Evolutionary conservation across 2,113 vertebrate species (phyloP).

Genomic region (Phycodurus eques): DNA sequence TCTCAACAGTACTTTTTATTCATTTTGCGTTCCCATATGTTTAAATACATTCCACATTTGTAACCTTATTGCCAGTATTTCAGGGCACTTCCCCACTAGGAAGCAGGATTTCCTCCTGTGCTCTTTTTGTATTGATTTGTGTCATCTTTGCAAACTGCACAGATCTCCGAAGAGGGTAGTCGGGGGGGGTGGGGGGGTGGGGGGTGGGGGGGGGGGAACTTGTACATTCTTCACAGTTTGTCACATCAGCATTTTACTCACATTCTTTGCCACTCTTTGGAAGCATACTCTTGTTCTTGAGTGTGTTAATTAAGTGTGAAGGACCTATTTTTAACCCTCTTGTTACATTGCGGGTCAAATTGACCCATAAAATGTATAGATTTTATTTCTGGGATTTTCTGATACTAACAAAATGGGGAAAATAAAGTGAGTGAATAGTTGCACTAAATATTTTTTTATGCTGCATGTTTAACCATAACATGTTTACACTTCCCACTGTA

Average conservation of each 20-base stretch:
- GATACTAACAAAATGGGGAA: neutral
- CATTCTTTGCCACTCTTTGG: neutral
- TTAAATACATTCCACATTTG: neutral
- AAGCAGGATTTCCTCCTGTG: constrained; percentile 69
- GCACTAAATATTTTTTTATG: too few relatives aligned
- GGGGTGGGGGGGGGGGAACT: neutral
- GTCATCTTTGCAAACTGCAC: constrained; percentile 16
- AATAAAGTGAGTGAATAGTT: too few relatives aligned
- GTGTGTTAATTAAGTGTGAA: too few relatives aligned
- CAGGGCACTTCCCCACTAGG: constrained; percentile 26
- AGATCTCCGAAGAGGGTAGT: constrained; percentile 9
- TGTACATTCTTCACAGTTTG: constrained; percentile 1
- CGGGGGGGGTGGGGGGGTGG: too few relatives aligned
- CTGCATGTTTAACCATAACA: too few relatives aligned
- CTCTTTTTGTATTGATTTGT: constrained; percentile 34
- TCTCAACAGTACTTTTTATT: neutral
- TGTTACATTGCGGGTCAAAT: neutral
- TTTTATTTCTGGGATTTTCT: neutral
- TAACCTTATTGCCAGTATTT: neutral
- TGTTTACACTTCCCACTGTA: too few relatives aligned
- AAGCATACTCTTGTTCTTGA: too few relatives aligned
- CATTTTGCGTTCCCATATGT: neutral
- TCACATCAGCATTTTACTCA: constrained; percentile 24
- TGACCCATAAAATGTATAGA: neutral
- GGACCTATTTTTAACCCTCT: neutral